Conservation (phyloP, 1,140 invertebrate genomes). For the Achatina immaculata region DNA sequence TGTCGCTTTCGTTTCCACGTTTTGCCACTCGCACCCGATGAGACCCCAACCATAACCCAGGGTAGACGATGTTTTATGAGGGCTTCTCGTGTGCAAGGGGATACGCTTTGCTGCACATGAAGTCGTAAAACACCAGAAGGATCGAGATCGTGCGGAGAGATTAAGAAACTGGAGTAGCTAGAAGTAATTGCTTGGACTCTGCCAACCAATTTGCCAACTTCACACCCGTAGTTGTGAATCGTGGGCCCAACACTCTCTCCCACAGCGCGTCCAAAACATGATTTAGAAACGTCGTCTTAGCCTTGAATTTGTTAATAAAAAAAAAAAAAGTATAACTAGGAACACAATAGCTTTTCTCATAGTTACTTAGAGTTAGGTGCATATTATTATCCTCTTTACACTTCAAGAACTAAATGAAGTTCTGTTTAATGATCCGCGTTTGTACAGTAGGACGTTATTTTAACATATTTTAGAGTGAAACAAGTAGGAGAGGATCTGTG, state of each 20-base stretch:
- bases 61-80: slow-evolving; percentile 8
- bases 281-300: no score
- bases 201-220: slow-evolving; percentile 21
- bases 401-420: no score
- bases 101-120: slow-evolving; percentile 26
- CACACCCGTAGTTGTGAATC: neutral
- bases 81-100: slow-evolving; percentile 12
- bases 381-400: no score
- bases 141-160: slow-evolving; percentile 20
- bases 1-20: slow-evolving; percentile 5
- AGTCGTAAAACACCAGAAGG: slow-evolving; percentile 5
- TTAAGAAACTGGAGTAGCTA: slow-evolving; percentile 20
- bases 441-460: no score
- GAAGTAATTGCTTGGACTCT: slow-evolving; percentile 21
- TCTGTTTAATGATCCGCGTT: no score
- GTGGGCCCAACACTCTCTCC: neutral
- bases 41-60: neutral
- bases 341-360: no score
- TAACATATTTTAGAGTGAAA: no score
- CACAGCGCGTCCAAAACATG: no score
- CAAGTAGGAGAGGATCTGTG: no score
- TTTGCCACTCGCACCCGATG: slow-evolving; percentile 1
- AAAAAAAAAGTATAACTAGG: no score
- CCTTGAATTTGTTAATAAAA: no score
- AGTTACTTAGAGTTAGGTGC: no score